phyloP scores from a whole-genome alignment of 2,113 vertebrate genomes.

The Alethe castanea region DNA sequence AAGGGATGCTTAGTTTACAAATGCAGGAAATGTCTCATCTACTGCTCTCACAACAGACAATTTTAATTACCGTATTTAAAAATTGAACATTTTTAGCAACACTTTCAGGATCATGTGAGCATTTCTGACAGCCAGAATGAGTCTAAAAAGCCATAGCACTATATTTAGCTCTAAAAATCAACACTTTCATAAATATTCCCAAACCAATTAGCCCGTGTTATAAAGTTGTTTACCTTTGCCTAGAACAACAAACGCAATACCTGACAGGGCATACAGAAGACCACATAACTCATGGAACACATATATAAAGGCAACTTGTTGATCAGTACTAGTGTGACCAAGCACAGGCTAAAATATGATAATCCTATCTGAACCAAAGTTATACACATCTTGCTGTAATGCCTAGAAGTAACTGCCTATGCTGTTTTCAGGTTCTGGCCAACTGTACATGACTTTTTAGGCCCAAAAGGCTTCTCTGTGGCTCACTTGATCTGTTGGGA shows the following conservation, averaged over 20 bases:
- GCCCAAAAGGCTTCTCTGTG: neutral
- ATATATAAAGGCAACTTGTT: neutral
- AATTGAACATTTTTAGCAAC: slow-evolving; percentile 72
- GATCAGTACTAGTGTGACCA: neutral
- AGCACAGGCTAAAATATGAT: neutral
- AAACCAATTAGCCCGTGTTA: slow-evolving; percentile 72
- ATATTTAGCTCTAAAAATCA: slow-evolving; percentile 76
- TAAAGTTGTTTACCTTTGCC: slow-evolving; percentile 66
- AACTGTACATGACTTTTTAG: neutral
- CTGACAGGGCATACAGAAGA: neutral
- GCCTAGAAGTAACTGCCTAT: neutral
- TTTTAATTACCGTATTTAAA: slow-evolving; percentile 66
- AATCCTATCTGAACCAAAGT: neutral
- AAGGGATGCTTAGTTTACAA: slow-evolving; percentile 8
- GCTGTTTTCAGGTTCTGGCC: neutral
- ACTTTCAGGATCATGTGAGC: slow-evolving; percentile 59
- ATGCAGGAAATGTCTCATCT: slow-evolving; percentile 48
- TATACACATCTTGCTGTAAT: neutral
- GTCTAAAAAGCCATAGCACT: slow-evolving; percentile 54
- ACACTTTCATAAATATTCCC: slow-evolving; percentile 77
- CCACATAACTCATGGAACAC: neutral
- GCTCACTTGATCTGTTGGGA: neutral
- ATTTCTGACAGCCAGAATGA: slow-evolving; percentile 69
- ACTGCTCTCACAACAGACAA: slow-evolving; percentile 59
- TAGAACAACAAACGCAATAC: slow-evolving; percentile 39